phyloP scores from a whole-genome alignment of 1,140 invertebrate species.

The Holcopasites calliopsidis region DNA sequence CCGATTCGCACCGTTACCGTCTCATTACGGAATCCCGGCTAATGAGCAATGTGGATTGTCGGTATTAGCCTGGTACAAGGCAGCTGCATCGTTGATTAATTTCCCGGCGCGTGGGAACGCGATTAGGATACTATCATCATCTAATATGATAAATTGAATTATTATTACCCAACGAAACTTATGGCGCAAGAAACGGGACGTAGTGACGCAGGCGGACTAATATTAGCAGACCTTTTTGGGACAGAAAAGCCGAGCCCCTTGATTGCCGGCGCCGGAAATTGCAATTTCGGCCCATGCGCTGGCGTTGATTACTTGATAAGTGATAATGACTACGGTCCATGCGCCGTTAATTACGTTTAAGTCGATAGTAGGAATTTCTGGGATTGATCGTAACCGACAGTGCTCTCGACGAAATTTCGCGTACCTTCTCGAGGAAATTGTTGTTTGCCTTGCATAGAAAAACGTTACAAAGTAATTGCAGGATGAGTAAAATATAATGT shows the following conservation, averaged over 20 bases:
- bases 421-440: too few species aligned
- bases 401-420: too few species aligned
- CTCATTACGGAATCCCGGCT: constrained; percentile 15
- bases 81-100: constrained; percentile 25
- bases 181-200: neutral
- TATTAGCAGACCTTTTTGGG: neutral
- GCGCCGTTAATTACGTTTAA: neutral
- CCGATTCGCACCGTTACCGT: neutral
- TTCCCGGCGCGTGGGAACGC: constrained; percentile 8
- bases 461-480: too few species aligned
- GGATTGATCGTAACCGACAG: neutral
- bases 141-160: neutral
- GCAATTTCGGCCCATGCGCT: constrained; percentile 15
- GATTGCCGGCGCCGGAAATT: constrained; percentile 11
- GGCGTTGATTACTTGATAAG: constrained; percentile 24
- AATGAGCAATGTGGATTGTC: constrained; percentile 22
- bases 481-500: too few species aligned
- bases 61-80: constrained; percentile 23
- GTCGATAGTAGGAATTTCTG: neutral
- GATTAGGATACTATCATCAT: constrained; percentile 13
- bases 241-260: neutral
- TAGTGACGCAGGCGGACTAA: neutral
- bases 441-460: too few species aligned
- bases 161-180: neutral
- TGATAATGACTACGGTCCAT: constrained; percentile 12